A percentile compares a stretch with the other conserved stretches of the same genome.
Evolutionary conservation across 2,888 invertebrate species (phyloP).

Genomic region (Apamea sordens): DNA sequence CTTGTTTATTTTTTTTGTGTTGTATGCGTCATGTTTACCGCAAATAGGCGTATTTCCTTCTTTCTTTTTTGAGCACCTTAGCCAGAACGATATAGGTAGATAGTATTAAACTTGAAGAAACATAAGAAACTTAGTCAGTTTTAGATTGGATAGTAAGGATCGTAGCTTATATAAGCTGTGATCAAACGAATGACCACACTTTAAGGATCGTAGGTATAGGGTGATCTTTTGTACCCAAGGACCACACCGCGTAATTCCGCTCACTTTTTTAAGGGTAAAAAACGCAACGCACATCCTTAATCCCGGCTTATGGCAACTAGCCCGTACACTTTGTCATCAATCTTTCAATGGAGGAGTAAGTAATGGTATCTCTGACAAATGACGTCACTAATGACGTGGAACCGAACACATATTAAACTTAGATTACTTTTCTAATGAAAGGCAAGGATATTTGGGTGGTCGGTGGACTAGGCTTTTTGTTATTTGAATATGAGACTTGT

Average conservation of each 20-base stretch:
- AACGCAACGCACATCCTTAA: slow-evolving; percentile 57
- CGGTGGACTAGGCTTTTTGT: slow-evolving; percentile 33
- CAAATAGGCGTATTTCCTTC: too few species aligned
- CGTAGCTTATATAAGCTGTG: not conserved
- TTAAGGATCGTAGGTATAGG: not conserved
- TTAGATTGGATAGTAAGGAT: too few species aligned
- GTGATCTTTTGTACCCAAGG: not conserved
- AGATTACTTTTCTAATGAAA: slow-evolving; percentile 60
- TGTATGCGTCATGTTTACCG: too few species aligned
- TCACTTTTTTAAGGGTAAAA: slow-evolving; percentile 53
- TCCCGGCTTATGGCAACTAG: slow-evolving; percentile 50
- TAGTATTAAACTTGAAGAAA: too few species aligned
- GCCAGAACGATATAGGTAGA: too few species aligned
- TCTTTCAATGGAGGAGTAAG: slow-evolving; percentile 63
- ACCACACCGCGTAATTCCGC: slow-evolving; percentile 38
- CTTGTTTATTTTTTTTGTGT: too few species aligned
- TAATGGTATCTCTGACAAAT: slow-evolving; percentile 68
- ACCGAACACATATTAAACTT: slow-evolving; percentile 65
- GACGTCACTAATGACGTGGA: slow-evolving; percentile 67
- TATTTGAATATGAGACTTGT: not conserved
- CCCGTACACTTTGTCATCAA: slow-evolving; percentile 65
- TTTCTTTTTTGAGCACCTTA: too few species aligned
- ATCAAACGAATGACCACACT: not conserved
- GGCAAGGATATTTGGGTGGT: slow-evolving; percentile 60
- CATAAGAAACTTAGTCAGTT: too few species aligned